Evolutionary conservation across 2,888 invertebrate genomes (phyloP), one percentile per base, ranked within the genome.

Genomic region (Deilephila elpenor): DNA sequence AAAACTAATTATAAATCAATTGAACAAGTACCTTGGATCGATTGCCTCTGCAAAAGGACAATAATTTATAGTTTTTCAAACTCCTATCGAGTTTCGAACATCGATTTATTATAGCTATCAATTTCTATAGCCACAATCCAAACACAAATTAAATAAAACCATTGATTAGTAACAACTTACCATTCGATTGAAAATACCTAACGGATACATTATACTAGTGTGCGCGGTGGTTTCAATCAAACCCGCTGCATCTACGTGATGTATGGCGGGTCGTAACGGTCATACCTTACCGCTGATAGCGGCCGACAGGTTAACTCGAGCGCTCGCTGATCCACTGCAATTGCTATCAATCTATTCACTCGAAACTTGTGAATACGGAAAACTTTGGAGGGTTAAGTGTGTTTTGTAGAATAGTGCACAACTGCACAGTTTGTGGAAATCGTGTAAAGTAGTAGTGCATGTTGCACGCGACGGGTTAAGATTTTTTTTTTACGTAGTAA

Each of bases 261-360:
- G 60, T 60, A 60, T 29, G 25, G 29, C 25, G 25, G 60, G 29
- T 29, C 60, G 25, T 25, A 60, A 5, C 29, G 60, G 25, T 29
- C 25, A 29, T 14, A 56, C n/a, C 56, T 56, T n/a, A 56, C 19
- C 25, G 14, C 25, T 60, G 60, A 60, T 60, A 60, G 25, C 60
- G 60, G 25, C 25, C 29, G 60, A 60, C 60, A 14, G 60, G 60
- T 60, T 60, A 60, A 60, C 56, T 56, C 56, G 56, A 56, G 56
- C 56, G 56, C n/a, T n/a, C n/a, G 56, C n/a, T 56, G 19, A 56
- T 56, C 53, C 56, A 56, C 56, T 56, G n/a, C 17, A 17, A 56
- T 56, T 56, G 56, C 56, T 56, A 56, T 56, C n/a, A 56, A 56
- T 56, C 56, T 56, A 56, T 56, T 56, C 56, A 56, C 56, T 56